Percentiles rank a stretch among this genome's conserved stretches.
Conservation (phyloP, 2,797 vertebrate species). For the Sebastes minor region DNA sequence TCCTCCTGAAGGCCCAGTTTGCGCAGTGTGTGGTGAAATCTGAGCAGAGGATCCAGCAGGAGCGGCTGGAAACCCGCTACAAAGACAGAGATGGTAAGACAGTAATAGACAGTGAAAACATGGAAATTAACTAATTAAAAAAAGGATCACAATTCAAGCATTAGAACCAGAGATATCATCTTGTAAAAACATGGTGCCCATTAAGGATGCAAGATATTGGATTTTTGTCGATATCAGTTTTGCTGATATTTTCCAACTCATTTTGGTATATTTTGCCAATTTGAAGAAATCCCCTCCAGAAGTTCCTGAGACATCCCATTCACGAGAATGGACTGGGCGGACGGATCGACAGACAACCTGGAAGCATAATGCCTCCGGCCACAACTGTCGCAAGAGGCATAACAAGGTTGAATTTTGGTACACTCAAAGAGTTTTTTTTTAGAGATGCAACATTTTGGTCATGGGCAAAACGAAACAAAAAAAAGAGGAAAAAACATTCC, state of each 20-base stretch:
- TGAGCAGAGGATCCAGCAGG: constrained; percentile 83
- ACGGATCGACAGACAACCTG: no score
- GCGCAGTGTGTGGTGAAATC: constrained; percentile 82
- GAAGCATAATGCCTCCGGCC: no score
- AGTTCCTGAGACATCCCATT: no score
- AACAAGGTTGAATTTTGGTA: neutral
- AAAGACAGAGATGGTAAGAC: neutral
- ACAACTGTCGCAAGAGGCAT: no score
- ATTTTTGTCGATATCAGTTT: no score
- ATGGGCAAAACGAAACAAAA: neutral
- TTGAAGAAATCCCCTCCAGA: no score
- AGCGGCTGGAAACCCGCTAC: constrained; percentile 85
- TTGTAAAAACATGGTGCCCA: neutral
- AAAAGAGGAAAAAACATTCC: no score
- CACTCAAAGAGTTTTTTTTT: neutral
- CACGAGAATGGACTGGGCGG: no score
- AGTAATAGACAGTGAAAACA: neutral
- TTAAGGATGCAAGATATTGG: no score
- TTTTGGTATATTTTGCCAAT: no score
- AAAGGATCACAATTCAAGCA: neutral
- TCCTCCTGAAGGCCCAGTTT: constrained; percentile 80
- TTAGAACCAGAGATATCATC: neutral
- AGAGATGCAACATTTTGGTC: neutral
- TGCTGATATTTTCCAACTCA: no score
- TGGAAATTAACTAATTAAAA: neutral